Evolutionary conservation across 92 coral and sea anemone species (phyloP).

Genomic region (Chrysogorgia sp.): DNA sequence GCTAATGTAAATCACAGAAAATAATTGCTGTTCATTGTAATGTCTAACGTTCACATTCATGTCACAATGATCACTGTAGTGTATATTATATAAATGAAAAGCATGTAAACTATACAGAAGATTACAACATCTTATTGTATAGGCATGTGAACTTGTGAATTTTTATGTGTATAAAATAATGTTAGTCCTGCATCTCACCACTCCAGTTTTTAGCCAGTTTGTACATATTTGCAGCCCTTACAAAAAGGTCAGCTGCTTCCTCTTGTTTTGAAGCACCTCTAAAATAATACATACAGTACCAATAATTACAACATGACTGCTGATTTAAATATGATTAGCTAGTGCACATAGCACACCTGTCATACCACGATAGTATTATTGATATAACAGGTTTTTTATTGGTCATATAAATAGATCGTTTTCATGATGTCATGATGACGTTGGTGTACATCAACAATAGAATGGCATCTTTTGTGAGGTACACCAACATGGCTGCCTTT

Average conservation of each 20-base stretch:
- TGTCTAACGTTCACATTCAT: background rate
- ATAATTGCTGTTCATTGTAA: background rate
- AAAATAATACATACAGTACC: slow-evolving; percentile 17
- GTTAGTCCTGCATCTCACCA: slow-evolving; percentile 70
- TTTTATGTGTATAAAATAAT: background rate
- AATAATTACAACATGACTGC: too few relatives aligned
- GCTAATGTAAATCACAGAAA: background rate
- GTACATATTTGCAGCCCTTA: slow-evolving; percentile 90
- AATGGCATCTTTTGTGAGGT: too few relatives aligned
- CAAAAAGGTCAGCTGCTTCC: slow-evolving; percentile 89
- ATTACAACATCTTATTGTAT: background rate
- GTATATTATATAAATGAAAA: background rate
- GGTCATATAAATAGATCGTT: too few relatives aligned
- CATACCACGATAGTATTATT: too few relatives aligned
- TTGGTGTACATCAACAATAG: too few relatives aligned
- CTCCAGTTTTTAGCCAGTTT: slow-evolving; percentile 99
- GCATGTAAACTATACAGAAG: background rate
- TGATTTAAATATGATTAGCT: too few relatives aligned
- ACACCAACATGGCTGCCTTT: too few relatives aligned
- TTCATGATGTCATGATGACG: too few relatives aligned
- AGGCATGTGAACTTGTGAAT: background rate
- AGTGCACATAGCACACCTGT: too few relatives aligned
- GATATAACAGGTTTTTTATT: too few relatives aligned
- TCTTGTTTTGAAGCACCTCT: slow-evolving; percentile 85
- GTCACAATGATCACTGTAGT: background rate